Evolutionary conservation across 2,113 vertebrate species (phyloP).

Genomic region (Tetraodon nigroviridis): DNA sequence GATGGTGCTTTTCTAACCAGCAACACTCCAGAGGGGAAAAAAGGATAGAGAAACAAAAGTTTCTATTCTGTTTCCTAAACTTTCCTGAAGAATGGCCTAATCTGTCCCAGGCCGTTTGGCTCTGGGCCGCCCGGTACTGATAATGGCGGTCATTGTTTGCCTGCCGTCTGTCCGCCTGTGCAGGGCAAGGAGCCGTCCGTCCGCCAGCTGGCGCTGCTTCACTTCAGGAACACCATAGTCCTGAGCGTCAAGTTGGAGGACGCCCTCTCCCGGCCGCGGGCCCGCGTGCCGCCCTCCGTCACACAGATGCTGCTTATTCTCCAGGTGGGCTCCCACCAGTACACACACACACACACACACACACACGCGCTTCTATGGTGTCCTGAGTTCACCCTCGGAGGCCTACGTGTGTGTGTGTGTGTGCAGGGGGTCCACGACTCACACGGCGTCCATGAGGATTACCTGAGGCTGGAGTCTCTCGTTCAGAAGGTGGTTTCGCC

Average conservation of each 20-base stretch:
- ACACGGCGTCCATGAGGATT: slow-evolving; percentile 87
- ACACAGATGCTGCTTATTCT: slow-evolving; percentile 96
- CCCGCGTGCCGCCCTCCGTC: slow-evolving; percentile 88
- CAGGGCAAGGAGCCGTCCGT: slow-evolving; percentile 81
- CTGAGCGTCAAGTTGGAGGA: slow-evolving; percentile 96
- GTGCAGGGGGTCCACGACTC: slow-evolving; percentile 72
- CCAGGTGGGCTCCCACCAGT: slow-evolving; percentile 73
- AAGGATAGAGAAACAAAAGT: too few relatives aligned
- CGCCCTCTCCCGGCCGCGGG: slow-evolving; percentile 85
- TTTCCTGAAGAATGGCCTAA: not conserved
- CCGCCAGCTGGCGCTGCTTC: slow-evolving; percentile 90
- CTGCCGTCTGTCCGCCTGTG: not conserved
- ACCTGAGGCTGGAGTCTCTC: slow-evolving; percentile 87
- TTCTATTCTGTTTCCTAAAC: too few relatives aligned
- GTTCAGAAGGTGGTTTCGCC: slow-evolving; percentile 87
- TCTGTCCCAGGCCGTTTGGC: not conserved
- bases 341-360: too few relatives aligned
- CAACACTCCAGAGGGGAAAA: too few relatives aligned
- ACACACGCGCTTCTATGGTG: too few relatives aligned
- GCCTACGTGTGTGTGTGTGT: not conserved
- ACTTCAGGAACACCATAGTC: slow-evolving; percentile 93
- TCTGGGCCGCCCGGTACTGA: not conserved
- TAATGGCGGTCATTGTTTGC: not conserved
- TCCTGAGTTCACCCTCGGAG: not conserved
- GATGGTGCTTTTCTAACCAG: too few relatives aligned